Conservation (phyloP, 2,113 vertebrate species). For the Xiphophorus maculatus region DNA sequence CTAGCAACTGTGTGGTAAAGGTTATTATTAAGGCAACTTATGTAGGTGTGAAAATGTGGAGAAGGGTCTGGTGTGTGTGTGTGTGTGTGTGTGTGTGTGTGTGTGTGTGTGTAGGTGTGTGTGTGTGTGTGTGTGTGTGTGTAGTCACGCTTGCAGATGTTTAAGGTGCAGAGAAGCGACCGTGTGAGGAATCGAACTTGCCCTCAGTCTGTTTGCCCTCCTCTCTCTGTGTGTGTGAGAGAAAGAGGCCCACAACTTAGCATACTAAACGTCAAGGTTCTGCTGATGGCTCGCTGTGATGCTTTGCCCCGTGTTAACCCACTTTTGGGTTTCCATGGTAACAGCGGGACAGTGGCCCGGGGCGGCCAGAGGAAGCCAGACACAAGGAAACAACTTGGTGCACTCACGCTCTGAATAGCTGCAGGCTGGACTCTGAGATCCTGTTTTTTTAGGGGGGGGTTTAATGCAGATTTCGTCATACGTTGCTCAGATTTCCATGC, state of each 20-base stretch:
- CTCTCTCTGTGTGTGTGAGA: not conserved
- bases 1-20: constrained; percentile 67
- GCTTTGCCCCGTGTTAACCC: constrained; percentile 66
- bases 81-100: constrained; percentile 34
- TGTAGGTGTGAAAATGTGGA: constrained; percentile 52
- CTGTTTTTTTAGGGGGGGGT: no score
- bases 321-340: constrained; percentile 75
- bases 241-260: constrained; percentile 24
- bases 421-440: constrained; percentile 10
- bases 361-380: constrained; percentile 49
- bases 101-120: constrained; percentile 35
- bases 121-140: constrained; percentile 41
- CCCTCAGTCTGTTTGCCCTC: constrained; percentile 31
- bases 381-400: constrained; percentile 46
- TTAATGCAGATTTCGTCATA: not conserved
- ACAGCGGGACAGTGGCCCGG: constrained; percentile 64
- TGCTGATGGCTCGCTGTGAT: constrained; percentile 51
- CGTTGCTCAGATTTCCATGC: constrained; percentile 9
- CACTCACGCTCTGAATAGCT: constrained; percentile 36
- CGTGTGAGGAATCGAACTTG: constrained; percentile 1
- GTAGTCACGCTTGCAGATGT: constrained; percentile 18
- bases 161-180: constrained; percentile 18
- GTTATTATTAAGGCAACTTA: constrained; percentile 63
- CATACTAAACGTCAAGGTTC: constrained; percentile 45
- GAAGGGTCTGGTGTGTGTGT: constrained; percentile 26